A percentile compares a stretch with the other conserved stretches of the same genome.
Conservation (phyloP, 2,797 vertebrate species). For the Scolopax bukidnonensis region DNA sequence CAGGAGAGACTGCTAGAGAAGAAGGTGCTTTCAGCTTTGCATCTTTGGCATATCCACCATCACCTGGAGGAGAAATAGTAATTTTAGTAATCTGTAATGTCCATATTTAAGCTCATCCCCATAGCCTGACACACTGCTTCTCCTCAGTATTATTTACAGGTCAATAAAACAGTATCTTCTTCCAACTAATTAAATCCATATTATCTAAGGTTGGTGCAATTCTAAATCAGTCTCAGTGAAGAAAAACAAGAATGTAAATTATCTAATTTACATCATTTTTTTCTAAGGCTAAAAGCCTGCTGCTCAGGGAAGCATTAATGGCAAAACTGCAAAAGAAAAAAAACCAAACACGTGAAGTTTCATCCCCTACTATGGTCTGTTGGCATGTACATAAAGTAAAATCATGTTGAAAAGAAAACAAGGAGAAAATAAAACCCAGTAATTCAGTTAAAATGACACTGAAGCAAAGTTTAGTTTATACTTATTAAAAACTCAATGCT, state of each 20-base stretch:
- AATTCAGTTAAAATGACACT: conserved; percentile 31
- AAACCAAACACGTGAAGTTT: not conserved
- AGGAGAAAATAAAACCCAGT: conserved; percentile 24
- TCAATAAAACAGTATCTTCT: conserved; percentile 58
- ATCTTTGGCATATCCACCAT: conserved; percentile 93
- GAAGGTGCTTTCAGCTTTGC: conserved; percentile 93
- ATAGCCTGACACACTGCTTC: not conserved
- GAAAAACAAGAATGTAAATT: conserved; percentile 71
- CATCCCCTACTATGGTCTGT: not conserved
- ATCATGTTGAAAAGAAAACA: not conserved
- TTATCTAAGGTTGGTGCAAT: conserved; percentile 58
- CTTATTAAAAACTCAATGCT: conserved; percentile 17
- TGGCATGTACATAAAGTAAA: not conserved
- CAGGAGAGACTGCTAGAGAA: conserved; percentile 90
- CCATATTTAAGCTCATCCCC: not conserved
- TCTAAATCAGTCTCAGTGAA: conserved; percentile 63
- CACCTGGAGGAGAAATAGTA: conserved; percentile 79
- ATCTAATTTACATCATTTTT: conserved; percentile 65
- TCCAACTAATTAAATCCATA: conserved; percentile 56
- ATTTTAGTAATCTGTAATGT: conserved; percentile 22
- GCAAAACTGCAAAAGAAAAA: conserved; percentile 12
- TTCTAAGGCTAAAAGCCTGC: conserved; percentile 51
- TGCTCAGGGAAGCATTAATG: conserved; percentile 41
- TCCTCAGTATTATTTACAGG: conserved; percentile 47
- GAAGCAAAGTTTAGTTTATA: conserved; percentile 35